Conservation (phyloP, 1,140 invertebrate species). For the Lepidurus apus region DNA sequence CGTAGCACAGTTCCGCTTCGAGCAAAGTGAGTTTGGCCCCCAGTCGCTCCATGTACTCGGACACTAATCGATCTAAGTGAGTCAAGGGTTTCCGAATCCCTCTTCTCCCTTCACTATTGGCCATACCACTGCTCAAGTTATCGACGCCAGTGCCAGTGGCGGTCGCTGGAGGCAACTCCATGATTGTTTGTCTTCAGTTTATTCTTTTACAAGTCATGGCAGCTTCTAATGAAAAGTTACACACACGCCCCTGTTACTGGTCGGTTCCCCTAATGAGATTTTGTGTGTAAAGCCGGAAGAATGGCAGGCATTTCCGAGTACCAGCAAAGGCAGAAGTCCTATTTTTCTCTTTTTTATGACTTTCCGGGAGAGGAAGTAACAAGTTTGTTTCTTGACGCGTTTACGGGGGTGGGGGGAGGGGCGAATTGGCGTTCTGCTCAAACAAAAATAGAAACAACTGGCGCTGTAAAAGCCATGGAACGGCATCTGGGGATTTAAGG, state of each 20-base stretch:
- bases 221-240: background rate
- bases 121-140: background rate
- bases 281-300: background rate
- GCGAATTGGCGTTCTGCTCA: too few relatives aligned
- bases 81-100: constrained; percentile 14
- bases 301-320: too few relatives aligned
- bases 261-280: background rate
- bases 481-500: too few relatives aligned
- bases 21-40: constrained; percentile 75
- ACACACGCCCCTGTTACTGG: background rate
- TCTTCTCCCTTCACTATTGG: background rate
- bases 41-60: constrained; percentile 81
- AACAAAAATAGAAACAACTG: too few relatives aligned
- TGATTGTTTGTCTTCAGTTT: background rate
- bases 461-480: too few relatives aligned
- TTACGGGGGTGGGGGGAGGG: too few relatives aligned
- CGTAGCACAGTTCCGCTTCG: constrained; percentile 83
- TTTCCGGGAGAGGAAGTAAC: too few relatives aligned
- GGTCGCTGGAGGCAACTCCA: background rate
- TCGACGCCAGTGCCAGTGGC: background rate
- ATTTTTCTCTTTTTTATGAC: too few relatives aligned
- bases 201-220: background rate
- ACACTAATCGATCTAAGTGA: constrained; percentile 51
- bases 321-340: too few relatives aligned
- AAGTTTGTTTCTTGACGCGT: too few relatives aligned